A percentile compares a stretch with the other conserved stretches of the same genome.
phyloP scores from a whole-genome alignment of 2,888 invertebrate genomes.

The Sepioteuthis lessoniana region DNA sequence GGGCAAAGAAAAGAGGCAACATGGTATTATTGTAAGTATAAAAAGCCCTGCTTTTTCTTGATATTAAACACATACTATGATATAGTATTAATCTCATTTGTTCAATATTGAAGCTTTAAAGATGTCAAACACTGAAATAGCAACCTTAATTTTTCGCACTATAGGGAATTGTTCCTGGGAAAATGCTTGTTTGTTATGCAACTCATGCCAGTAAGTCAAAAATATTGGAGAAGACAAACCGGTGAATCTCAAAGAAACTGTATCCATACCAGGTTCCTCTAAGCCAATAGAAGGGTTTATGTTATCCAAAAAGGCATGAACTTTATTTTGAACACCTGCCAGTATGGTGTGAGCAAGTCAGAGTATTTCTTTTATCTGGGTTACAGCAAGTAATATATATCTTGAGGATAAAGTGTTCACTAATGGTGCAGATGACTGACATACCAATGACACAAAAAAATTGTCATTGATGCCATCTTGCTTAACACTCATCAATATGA shows the following conservation, averaged over 20 bases:
- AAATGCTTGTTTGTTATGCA: neutral
- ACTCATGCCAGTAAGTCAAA: neutral
- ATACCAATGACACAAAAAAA: no score
- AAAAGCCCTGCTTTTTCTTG: neutral
- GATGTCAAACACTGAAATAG: neutral
- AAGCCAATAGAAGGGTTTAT: no score
- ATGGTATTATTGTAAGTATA: conserved; percentile 23
- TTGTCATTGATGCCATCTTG: no score
- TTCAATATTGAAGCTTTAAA: neutral
- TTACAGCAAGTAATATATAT: no score
- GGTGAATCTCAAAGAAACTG: neutral
- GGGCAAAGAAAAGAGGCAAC: neutral
- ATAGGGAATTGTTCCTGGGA: neutral
- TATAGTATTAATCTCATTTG: neutral
- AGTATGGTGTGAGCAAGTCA: no score
- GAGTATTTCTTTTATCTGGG: no score
- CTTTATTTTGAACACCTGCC: no score
- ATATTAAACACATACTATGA: neutral
- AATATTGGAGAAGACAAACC: neutral
- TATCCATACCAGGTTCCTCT: no score
- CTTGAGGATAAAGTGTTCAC: no score
- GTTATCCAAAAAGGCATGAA: no score
- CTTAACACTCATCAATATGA: no score
- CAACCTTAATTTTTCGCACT: neutral
- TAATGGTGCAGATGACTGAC: no score